A percentile compares a stretch with the other conserved stretches of the same genome.
Evolutionary conservation across 2,797 vertebrate species (phyloP).

Genomic region (Amblyraja radiata): DNA sequence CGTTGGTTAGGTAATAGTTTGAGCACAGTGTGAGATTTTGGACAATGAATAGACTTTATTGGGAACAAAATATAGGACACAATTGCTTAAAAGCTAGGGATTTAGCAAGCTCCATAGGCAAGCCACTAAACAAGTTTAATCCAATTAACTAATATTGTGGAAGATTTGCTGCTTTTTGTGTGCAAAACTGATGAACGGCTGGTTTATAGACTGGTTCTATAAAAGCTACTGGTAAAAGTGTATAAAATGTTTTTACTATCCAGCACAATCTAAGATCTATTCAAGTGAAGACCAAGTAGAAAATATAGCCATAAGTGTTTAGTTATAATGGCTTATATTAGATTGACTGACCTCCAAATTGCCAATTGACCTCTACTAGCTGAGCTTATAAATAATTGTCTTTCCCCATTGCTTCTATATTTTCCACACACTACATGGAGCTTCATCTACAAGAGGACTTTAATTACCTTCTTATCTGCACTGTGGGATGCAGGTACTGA

Average conservation of each 20-base stretch:
- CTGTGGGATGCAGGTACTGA: conserved; percentile 12
- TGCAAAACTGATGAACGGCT: not conserved
- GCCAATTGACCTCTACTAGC: not conserved
- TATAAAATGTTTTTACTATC: not conserved
- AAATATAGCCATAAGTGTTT: not conserved
- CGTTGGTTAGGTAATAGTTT: not conserved
- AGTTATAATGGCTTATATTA: not conserved
- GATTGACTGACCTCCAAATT: conserved; percentile 3
- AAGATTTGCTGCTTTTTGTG: not conserved
- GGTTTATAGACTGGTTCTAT: not conserved
- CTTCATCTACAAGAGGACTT: not conserved
- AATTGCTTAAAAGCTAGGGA: not conserved
- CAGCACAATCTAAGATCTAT: not conserved
- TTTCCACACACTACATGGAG: conserved; percentile 11
- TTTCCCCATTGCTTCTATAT: conserved; percentile 8
- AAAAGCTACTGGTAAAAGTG: not conserved
- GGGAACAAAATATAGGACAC: not conserved
- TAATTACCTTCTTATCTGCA: conserved; percentile 27
- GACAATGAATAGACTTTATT: not conserved
- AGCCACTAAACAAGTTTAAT: not conserved
- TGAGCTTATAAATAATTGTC: conserved; percentile 2
- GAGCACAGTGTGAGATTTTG: not conserved
- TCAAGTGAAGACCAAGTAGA: not conserved
- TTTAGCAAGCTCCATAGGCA: not conserved
- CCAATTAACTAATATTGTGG: not conserved